Evolutionary conservation across 2,113 vertebrate genomes (phyloP).

Genomic region (Zapornia atra): DNA sequence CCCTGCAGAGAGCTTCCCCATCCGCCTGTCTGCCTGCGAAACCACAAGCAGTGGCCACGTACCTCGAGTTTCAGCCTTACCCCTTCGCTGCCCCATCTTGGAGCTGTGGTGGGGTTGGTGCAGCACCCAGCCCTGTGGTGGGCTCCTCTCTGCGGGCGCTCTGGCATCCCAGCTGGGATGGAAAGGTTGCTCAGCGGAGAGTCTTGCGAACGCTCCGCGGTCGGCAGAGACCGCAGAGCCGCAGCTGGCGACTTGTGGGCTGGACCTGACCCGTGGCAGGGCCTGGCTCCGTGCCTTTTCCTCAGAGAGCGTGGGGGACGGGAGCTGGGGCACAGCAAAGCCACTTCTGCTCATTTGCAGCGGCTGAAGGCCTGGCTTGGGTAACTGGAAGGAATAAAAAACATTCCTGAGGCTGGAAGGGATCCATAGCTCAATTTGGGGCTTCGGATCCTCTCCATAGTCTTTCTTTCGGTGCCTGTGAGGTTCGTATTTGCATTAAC

Average conservation of each 20-base stretch:
- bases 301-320: background rate
- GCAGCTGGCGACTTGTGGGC: conserved; percentile 36
- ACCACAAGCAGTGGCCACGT: accelerated
- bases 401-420: conserved; percentile 1
- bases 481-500: background rate
- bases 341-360: background rate
- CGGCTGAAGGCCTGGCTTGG: background rate
- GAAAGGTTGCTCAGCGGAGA: background rate
- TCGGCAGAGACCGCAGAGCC: background rate
- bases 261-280: background rate
- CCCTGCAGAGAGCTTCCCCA: background rate
- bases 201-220: background rate
- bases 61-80: background rate
- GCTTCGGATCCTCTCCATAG: background rate
- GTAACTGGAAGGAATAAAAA: background rate
- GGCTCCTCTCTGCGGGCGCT: background rate
- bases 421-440: background rate
- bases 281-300: background rate
- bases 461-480: background rate
- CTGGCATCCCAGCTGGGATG: background rate
- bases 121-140: background rate
- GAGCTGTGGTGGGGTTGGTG: background rate
- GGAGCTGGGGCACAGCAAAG: background rate
- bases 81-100: background rate
- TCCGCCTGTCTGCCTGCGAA: background rate